Conservation (phyloP, 2,888 invertebrate species). For the Drosophila aldrichi region DNA sequence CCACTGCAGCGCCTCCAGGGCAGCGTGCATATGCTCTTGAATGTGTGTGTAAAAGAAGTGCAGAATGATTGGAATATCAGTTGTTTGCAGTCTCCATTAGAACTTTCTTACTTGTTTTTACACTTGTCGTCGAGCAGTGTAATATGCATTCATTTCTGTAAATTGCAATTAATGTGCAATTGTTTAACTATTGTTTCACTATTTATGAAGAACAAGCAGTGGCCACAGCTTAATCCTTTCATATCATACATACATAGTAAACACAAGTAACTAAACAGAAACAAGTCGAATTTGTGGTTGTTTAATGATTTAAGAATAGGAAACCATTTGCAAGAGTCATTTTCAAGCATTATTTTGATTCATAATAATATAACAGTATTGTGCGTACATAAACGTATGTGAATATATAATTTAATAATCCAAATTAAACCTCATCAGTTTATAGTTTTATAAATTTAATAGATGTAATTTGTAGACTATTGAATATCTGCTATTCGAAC, state of each 20-base stretch:
- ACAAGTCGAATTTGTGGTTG: neutral
- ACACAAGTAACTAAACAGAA: neutral
- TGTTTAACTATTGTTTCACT: constrained; percentile 40
- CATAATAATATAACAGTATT: neutral
- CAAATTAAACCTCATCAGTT: too few species aligned
- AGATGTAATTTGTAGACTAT: too few species aligned
- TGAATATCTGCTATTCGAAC: too few species aligned
- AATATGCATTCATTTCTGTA: neutral
- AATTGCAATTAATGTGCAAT: constrained; percentile 41
- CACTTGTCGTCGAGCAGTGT: neutral
- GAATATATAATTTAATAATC: too few species aligned
- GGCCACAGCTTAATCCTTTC: constrained; percentile 17
- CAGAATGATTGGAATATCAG: too few species aligned
- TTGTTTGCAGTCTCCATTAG: too few species aligned
- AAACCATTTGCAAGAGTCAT: neutral
- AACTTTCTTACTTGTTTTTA: too few species aligned
- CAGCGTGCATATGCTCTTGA: too few species aligned
- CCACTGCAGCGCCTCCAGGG: too few species aligned
- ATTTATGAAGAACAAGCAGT: constrained; percentile 30
- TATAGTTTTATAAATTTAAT: too few species aligned
- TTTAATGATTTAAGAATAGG: neutral
- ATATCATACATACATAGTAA: constrained; percentile 25
- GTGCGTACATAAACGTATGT: too few species aligned
- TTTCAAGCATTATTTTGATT: neutral
- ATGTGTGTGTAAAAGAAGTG: too few species aligned